phyloP scores from a whole-genome alignment of 2,113 vertebrate genomes.

The Notiomystis cincta region DNA sequence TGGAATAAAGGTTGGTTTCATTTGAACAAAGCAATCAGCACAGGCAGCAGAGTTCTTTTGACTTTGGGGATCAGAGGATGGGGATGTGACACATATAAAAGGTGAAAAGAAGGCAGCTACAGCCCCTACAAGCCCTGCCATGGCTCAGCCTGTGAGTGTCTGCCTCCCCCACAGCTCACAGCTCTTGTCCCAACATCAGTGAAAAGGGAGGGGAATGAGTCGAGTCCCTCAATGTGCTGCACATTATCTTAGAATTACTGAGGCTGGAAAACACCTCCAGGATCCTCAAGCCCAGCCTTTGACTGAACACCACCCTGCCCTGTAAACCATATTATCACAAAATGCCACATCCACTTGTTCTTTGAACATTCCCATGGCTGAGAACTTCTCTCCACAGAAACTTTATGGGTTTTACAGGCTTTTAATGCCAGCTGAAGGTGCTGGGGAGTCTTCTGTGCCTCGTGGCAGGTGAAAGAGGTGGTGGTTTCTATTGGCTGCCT shows the following conservation, averaged over 20 bases:
- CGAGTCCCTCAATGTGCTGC: background rate
- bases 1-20: background rate
- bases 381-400: background rate
- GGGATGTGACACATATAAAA: background rate
- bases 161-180: background rate
- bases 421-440: background rate
- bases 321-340: fast-evolving
- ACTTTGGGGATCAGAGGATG: background rate
- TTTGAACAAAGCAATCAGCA: background rate
- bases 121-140: background rate
- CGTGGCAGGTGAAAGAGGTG: background rate
- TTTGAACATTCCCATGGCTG: background rate
- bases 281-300: background rate
- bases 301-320: background rate
- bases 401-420: background rate
- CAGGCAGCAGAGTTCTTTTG: fast-evolving
- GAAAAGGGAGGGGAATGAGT: background rate
- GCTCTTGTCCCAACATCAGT: background rate
- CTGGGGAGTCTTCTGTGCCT: background rate
- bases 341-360: fast-evolving
- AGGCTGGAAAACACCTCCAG: background rate
- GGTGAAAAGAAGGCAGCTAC: background rate
- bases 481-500: background rate
- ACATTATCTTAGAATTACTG: background rate
- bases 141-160: fast-evolving